A percentile compares a stretch with the other conserved stretches of the same genome.
Evolutionary conservation across 2,797 vertebrate genomes (phyloP).

Genomic region (Molossus alvarezi): DNA sequence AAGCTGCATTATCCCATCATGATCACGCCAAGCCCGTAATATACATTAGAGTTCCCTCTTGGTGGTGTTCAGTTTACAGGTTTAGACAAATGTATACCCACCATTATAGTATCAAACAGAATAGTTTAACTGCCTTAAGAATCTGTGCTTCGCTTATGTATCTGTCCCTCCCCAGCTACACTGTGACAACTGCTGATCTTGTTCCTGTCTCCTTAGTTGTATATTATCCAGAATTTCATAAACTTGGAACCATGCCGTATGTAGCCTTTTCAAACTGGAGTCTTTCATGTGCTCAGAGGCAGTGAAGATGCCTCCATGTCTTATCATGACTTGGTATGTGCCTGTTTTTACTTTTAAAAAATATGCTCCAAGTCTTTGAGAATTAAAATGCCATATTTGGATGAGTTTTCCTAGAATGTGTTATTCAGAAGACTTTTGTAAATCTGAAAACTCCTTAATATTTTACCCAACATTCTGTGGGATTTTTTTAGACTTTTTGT

Average conservation of each 20-base stretch:
- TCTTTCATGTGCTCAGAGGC: not conserved
- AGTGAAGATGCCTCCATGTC: not conserved
- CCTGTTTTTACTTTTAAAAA: not conserved
- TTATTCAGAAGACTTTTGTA: not conserved
- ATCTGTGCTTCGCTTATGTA: not conserved
- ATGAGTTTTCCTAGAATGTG: not conserved
- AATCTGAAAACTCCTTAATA: not conserved
- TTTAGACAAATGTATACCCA: too few species aligned
- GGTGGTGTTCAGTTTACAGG: too few species aligned
- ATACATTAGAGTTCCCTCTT: not conserved
- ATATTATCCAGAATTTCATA: not conserved
- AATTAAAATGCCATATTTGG: not conserved
- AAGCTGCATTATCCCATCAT: not conserved
- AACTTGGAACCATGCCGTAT: too few species aligned
- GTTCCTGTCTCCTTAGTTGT: not conserved
- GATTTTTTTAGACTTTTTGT: not conserved
- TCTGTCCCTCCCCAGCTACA: not conserved
- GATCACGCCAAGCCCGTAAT: not conserved
- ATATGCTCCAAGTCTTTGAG: not conserved
- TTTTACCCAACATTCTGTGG: not conserved
- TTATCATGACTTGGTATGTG: not conserved
- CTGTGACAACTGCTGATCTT: not conserved
- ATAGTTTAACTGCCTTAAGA: too few species aligned
- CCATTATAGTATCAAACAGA: too few species aligned
- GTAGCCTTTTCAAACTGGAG: not conserved